Evolutionary conservation across 2,888 invertebrate genomes (phyloP).

Genomic region (Cheilosia scutellata): DNA sequence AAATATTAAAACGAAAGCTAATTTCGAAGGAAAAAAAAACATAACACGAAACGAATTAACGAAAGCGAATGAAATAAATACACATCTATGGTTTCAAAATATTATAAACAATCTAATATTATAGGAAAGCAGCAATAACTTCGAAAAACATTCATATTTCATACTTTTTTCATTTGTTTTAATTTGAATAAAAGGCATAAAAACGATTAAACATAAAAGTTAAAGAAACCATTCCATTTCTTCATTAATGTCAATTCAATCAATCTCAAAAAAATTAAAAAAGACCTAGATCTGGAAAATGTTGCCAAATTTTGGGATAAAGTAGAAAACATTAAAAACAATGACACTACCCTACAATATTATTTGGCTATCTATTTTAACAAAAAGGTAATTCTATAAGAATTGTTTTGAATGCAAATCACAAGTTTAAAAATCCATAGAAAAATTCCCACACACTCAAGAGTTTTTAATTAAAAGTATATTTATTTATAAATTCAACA

Average conservation of each 20-base stretch:
- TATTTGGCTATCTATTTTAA: conserved; percentile 24
- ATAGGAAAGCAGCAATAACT: conserved; percentile 40
- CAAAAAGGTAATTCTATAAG: conserved; percentile 35
- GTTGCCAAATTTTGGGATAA: conserved; percentile 66
- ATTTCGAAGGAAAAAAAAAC: conserved; percentile 31
- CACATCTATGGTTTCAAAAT: conserved; percentile 74
- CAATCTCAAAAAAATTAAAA: conserved; percentile 13
- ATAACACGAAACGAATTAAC: conserved; percentile 51
- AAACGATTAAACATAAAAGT: conserved; percentile 27
- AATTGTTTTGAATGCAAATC: conserved; percentile 56
- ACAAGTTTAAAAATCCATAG: conserved; percentile 55
- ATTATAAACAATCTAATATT: conserved; percentile 67
- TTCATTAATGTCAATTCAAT: conserved; percentile 61
- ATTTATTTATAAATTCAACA: conserved; percentile 13
- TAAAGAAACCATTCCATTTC: conserved; percentile 50
- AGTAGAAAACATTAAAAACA: background rate
- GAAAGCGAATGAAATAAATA: conserved; percentile 65
- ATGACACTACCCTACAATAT: conserved; percentile 28
- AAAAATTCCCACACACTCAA: conserved; percentile 48
- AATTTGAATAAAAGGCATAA: conserved; percentile 44
- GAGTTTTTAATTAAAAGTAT: conserved; percentile 29
- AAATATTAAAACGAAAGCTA: conserved; percentile 20
- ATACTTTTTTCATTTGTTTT: conserved; percentile 47
- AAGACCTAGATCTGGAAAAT: conserved; percentile 35
- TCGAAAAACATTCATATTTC: conserved; percentile 40